Evolutionary conservation across 1,140 invertebrate genomes (phyloP).

Genomic region (Condylostylus longicornis): DNA sequence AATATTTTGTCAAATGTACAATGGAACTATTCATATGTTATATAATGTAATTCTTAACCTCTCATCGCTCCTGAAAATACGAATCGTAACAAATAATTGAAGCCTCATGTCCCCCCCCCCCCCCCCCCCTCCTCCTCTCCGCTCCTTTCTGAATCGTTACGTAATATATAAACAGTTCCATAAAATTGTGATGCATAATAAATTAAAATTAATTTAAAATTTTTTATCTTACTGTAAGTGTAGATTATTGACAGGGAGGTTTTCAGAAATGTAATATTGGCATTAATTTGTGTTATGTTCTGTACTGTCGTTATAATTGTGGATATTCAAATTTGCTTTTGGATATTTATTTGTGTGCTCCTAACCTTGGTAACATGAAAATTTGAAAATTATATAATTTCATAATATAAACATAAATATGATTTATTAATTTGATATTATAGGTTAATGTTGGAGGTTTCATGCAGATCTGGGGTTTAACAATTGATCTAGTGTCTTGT

Average conservation of each 20-base stretch:
- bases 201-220: too few species aligned
- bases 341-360: slow-evolving; percentile 62
- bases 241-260: slow-evolving; percentile 56
- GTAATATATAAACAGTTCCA: too few species aligned
- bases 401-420: not conserved
- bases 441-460: slow-evolving; percentile 56
- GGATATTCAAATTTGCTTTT: slow-evolving; percentile 59
- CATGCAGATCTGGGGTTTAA: slow-evolving; percentile 66
- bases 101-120: too few species aligned
- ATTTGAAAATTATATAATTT: slow-evolving; percentile 6
- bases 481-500: slow-evolving; percentile 72
- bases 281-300: slow-evolving; percentile 63
- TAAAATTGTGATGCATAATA: too few species aligned
- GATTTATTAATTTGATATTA: slow-evolving; percentile 7
- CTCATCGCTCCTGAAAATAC: too few species aligned
- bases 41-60: too few species aligned
- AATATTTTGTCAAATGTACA: too few species aligned
- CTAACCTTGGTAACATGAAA: slow-evolving; percentile 49
- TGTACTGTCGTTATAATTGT: slow-evolving; percentile 67
- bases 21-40: too few species aligned
- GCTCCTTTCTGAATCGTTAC: too few species aligned
- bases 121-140: too few species aligned
- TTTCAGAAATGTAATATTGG: slow-evolving; percentile 61
- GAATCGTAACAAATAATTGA: too few species aligned
- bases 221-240: slow-evolving; percentile 8